Evolutionary conservation across 2,113 vertebrate genomes (phyloP), one percentile per base, ranked within the genome.

Genomic region (Pristiophorus japonicus): DNA sequence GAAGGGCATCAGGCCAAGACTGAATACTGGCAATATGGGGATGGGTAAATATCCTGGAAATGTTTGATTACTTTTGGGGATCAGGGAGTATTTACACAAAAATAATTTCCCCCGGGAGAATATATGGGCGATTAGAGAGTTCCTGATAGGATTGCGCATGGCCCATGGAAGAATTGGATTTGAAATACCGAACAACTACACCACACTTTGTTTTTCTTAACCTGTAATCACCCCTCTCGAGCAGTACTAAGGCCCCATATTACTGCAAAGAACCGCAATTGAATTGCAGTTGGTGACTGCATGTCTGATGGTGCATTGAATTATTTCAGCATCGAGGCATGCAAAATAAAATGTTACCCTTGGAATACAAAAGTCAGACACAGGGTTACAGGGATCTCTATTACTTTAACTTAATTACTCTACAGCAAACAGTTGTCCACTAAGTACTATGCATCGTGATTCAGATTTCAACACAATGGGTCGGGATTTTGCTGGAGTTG

Each of bases 51-150:
- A 91, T 63, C 34, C 59, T 91, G 59, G 59, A 91, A 91, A 91
- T 38, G 14, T 92, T 38, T 63, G n/a, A 11, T 92, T 63, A 92
- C 59, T 14, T 92, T 81, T 63, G 88, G 88, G 55, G 62, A 65
- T 92, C n/a, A 65, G 55, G 88, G 88, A 92, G 62, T 92, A 92
- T 92, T 92, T 92, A 92, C 59, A 63, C 38, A 55, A 92, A 92
- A 92, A 38, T 62, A 92, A n/a, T 92, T 65, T 63, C 59, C 38
- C n/a, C 30, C 16, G 7, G 34, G 59, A 63, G 88, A 92, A 22
- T 92, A 22, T 7, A 63, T 16, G 2, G 51, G 51, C 11, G 51
- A 12, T 90, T 90, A 34, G 24, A 34, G 24, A 24, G 85, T 30
- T 11, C 47, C 42, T 1, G 78, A 42, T 45, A 81, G 18, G 78